Evolutionary conservation across 2,888 invertebrate species (phyloP), one percentile per base, ranked within the genome.

Genomic region (Zaprionus bogoriensis): DNA sequence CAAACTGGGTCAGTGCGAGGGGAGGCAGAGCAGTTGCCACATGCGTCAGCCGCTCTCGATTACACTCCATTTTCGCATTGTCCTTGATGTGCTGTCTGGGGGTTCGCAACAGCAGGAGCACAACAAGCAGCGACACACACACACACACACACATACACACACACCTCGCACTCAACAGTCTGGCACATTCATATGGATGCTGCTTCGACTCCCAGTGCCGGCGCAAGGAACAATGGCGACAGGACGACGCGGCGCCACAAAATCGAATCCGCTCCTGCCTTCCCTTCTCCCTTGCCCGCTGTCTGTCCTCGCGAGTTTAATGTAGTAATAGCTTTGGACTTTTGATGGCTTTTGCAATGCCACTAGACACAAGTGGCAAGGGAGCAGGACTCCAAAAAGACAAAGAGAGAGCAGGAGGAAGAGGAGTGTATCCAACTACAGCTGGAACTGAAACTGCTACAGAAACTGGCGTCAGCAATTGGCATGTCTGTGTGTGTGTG

Each of bases 201-300:
- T 36, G 50, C 44, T 83, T 67, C 74, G 77, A 52, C 67, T 44
- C 6, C 44, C 27, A 32, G 44, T 47, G 64, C 75, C 51, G 10
- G 10, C 7, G 19, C 12, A 5, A 14, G 25, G 67, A 58, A 78
- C 59, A 69, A 75, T 71, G 74, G 80, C 80, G 80, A 48, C 80
- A 61, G 81, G 84, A 76, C 71, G 80, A 74, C 81, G 87, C 63
- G 80, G 84, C 80, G 87, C 81, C 84, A 74, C 17, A 20, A 42
- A 20, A 58, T 39, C 67, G 67, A 42, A 52, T 53, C 10, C 23
- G 14, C 30, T 2, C 20, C 17, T 7, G 32, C 42, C 4, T 30
- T 22, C 25, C 17, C 42, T 19, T 1, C 4, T 4, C 23, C 46
- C 12, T 20, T 23, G 28, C 36, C 32, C 39, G 7, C 39, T 28